These are phyloP conservation scores for Himantopus leucocephalus DNA, from an alignment of 2,113 vertebrate species.

Conservation along the genomic window DNA sequence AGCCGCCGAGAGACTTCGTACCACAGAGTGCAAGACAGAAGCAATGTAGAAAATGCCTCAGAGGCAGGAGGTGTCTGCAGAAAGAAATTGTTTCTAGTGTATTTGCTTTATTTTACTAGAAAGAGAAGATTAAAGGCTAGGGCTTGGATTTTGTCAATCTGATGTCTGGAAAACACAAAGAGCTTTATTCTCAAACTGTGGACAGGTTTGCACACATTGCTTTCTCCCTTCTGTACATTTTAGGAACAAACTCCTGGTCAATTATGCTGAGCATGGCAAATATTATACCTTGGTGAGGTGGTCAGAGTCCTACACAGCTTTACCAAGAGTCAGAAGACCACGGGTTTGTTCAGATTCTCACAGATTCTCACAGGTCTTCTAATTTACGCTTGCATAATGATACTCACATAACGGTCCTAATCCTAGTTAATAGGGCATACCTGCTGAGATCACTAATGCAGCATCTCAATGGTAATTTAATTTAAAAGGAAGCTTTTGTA, in stretches of 20 bases:
- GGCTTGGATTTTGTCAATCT: background rate
- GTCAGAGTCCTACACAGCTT: background rate
- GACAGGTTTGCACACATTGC: rapidly evolving
- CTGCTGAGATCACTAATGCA: background rate
- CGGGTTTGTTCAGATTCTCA: background rate
- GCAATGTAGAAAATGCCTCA: background rate
- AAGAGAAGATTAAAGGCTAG: background rate
- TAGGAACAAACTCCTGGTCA: background rate
- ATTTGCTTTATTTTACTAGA: background rate
- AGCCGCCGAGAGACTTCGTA: rapidly evolving
- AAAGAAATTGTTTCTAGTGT: background rate
- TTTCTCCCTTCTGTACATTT: background rate
- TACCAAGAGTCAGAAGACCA: background rate
- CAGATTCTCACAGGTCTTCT: background rate
- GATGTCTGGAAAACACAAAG: background rate
- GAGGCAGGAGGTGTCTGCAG: background rate
- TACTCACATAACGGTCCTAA: rapidly evolving
- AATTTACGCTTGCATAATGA: background rate
- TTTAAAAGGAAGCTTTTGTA: background rate
- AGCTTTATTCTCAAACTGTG: background rate
- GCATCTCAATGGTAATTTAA: background rate
- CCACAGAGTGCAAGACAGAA: background rate
- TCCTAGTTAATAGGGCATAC: background rate
- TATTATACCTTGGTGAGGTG: background rate
- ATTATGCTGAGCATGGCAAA: background rate